These are phyloP conservation scores for Diplosoma virens DNA, from an alignment of 23 tunicate species.

Conservation along the genomic window DNA sequence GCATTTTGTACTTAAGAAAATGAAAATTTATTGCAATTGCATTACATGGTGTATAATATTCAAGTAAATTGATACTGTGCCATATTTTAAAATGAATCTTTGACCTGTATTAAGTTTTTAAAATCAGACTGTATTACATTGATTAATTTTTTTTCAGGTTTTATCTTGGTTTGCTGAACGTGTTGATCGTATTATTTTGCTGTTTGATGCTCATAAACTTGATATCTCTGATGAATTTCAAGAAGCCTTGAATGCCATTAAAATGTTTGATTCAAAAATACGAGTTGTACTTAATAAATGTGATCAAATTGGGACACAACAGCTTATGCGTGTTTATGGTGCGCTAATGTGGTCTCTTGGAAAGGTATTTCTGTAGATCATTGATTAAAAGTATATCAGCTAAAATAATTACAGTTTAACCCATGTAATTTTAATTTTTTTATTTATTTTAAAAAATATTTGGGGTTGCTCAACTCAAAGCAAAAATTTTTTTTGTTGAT, in stretches of 20 bases:
- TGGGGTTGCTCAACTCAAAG: no score
- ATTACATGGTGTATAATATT: no score
- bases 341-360: constrained; percentile 99
- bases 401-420: no score
- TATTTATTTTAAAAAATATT: no score
- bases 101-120: neutral
- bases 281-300: constrained; percentile 97
- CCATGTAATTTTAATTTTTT: no score
- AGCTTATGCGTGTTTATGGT: constrained; percentile 98
- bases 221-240: constrained; percentile 99
- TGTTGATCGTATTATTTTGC: constrained; percentile 95
- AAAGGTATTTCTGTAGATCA: constrained; percentile 72
- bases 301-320: constrained; percentile 99
- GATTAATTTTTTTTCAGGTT: constrained; percentile 50
- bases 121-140: neutral
- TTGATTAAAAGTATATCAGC: no score
- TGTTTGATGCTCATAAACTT: constrained; percentile 99
- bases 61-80: no score
- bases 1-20: no score
- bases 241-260: constrained; percentile 96
- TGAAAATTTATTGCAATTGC: no score
- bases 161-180: constrained; percentile 99
- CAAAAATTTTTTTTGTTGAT: no score
- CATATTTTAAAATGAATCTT: neutral
- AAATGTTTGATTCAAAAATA: constrained; percentile 88